Evolutionary conservation across 2,113 vertebrate genomes (phyloP), one percentile per base, ranked within the genome.

Genomic region (Myotis lucifugus): DNA sequence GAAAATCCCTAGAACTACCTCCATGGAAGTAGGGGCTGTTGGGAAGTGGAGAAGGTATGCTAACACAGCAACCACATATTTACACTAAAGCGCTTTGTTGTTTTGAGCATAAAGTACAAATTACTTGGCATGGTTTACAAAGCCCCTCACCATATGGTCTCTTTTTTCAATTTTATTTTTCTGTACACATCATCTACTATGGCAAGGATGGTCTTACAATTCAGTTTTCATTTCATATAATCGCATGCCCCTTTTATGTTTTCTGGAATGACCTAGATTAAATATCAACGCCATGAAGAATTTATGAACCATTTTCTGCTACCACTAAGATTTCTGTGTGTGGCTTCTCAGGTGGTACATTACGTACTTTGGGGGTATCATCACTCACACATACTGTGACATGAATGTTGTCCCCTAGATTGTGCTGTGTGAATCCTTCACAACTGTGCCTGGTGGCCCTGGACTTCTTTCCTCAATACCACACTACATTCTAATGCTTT

Each of bases 151-250:
- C 27, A 32, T 0, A 11, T 73, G 40, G 40, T 59, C 8, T 79
- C 34, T 64, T 85, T 66, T 73, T 56, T 92, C 42, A 84, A 32
- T 6, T 95, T 93, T 14, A 34, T 76, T 37, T 85, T 90, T 76
- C 25, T 67, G 7, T 48, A 29, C 1, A 18, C 11, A 74, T 12
- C 12, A 42, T 73, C 2, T 52, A 67, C 48, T 59, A 18, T 29
- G 14, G 27, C 32, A 70, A 29, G 29, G 37, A 52, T 64, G 27
- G 37, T 32, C 27, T 90, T 87, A 19, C 34, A 37, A 87, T 85
- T 90, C n/a, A 8, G 50, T 67, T n/a, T 79, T 25, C 32, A 90
- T 79, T 50, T 86, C 29, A 79, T 66, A 40, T 18, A 40, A 42
- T 87, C 29, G 73, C 13, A 37, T 50, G 19, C 1, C 6, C 17